Base-by-base conservation (phyloP, 2,113 vertebrate genomes). In the Corythoichthys haematopterus region DNA sequence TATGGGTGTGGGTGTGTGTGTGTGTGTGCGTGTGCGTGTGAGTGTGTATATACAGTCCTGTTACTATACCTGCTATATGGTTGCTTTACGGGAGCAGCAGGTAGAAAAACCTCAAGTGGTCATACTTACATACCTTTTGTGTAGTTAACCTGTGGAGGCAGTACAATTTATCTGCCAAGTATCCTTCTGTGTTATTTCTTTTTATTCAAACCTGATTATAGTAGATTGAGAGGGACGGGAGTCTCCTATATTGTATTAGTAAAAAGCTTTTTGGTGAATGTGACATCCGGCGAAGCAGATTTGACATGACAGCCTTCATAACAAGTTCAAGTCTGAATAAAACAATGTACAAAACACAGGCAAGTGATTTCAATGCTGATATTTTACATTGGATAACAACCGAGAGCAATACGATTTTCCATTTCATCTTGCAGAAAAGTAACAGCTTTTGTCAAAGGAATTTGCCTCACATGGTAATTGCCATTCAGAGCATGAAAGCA, bases 241-340 rank as follows among this genome's bases (percentile, higher is more conserved):
- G n/a, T 20, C 20, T 14, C 6, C 60, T 46, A 46, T 33, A 46
- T 62, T 12, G 40, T 46, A 62, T 46, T 62, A 62, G 20, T 46
- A 62, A 62, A 60, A 62, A 62, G 38, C 60, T 50, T 82, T 83
- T 65, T 37, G 68, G 76, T 77, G 59, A 81, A 78, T 76, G 13
- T 84, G 77, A 78, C 81, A 69, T 75, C 77, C 48, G 47, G 78
- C 51, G 80, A 72, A 78, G 70, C 71, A 52, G 64, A 70, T 82
- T 80, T 76, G 74, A 65, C 55, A 52, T 70, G 75, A 60, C 69
- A 77, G 65, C 8, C 14, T 55, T 72, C 62, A 76, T 62, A 66
- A 46, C 65, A 37, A 14, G 28, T 14, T 10, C 45, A n/a, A 35
- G 50, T 56, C 62, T 33, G 33, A 36, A 43, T 57, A 33, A 66